Evolutionary conservation across 1,140 invertebrate species (phyloP).

Genomic region (Aphelinus atriplicis): DNA sequence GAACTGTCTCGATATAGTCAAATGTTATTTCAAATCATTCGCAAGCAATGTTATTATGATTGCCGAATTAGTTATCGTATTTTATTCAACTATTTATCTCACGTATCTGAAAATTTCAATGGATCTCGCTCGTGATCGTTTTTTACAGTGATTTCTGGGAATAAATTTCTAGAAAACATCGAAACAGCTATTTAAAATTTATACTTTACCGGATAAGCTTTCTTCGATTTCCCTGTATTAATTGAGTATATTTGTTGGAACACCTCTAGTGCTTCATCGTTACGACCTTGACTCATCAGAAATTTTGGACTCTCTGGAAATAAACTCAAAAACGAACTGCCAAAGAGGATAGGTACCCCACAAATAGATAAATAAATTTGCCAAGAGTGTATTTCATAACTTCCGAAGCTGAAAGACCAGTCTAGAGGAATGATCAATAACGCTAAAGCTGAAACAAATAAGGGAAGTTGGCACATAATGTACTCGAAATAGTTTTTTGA

Average conservation of each 20-base stretch:
- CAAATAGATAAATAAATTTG: slow-evolving; percentile 77
- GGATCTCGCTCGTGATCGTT: no score
- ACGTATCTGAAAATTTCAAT: no score
- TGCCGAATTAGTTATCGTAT: no score
- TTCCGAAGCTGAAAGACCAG: slow-evolving; percentile 52
- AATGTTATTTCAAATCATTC: no score
- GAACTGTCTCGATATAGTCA: no score
- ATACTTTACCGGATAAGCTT: slow-evolving; percentile 72
- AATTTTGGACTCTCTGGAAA: slow-evolving; percentile 87
- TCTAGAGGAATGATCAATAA: slow-evolving; percentile 66
- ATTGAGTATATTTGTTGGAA: slow-evolving; percentile 70
- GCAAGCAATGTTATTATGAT: no score
- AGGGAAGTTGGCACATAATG: background rate
- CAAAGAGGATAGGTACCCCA: slow-evolving; percentile 73
- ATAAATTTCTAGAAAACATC: slow-evolving; percentile 11
- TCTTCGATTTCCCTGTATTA: slow-evolving; percentile 71
- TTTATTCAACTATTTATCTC: no score
- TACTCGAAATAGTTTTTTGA: no score
- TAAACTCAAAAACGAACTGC: slow-evolving; percentile 71
- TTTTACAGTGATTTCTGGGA: no score
- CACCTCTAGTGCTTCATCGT: slow-evolving; percentile 73
- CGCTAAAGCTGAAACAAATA: slow-evolving; percentile 58
- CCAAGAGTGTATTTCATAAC: slow-evolving; percentile 73
- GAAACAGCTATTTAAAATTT: no score
- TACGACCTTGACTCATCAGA: slow-evolving; percentile 77